Base-by-base conservation (phyloP, 1,140 invertebrate genomes). In the Caenorhabditis inopinata region DNA sequence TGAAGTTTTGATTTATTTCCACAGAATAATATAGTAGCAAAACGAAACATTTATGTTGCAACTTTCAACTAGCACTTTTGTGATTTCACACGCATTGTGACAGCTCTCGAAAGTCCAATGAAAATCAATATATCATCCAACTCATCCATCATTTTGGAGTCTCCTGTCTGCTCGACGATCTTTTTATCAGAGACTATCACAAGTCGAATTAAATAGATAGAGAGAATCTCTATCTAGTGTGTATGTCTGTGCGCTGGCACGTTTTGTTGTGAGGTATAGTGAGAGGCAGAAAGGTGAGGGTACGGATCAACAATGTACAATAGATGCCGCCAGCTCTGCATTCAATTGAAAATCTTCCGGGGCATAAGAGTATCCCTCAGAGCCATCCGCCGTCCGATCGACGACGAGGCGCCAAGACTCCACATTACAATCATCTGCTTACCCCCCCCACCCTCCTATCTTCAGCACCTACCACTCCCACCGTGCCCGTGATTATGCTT, bases 41-140 rank as follows among this genome's bases (percentile, higher is more conserved):
- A 5, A 42, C 38, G 5, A 14, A 42, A 42, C 38, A 14, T n/a
- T n/a, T n/a, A 42, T 7, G 32, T 68, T 68, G 32, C 58, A 68
- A 21, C 27, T 16, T 4, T 38, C 49, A 53, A 29, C 12, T 25
- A 29, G 25, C 58, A 68, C 58, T 32, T 32, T 25, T 42, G 32
- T 18, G 21, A 16, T 25, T 68, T 68, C 58, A 68, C 58, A 68
- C 58, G 51, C 51, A 58, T 58, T 38, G 58, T 42, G 32, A 68
- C 27, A 29, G 25, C 58, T 42, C 53, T 68, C 58, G 38, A 68
- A 68, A 68, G 58, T 68, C 58, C 58, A 68, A 29, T 21, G 27
- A 68, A 68, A 68, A 68, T 68, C 58, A 21, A 68, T 68, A 68
- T 29, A 68, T 68, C 51, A 38, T 68, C 58, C 58, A 68, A 68